Base-by-base conservation (phyloP, 2,888 invertebrate genomes). In the Rhodophaea formosa region DNA sequence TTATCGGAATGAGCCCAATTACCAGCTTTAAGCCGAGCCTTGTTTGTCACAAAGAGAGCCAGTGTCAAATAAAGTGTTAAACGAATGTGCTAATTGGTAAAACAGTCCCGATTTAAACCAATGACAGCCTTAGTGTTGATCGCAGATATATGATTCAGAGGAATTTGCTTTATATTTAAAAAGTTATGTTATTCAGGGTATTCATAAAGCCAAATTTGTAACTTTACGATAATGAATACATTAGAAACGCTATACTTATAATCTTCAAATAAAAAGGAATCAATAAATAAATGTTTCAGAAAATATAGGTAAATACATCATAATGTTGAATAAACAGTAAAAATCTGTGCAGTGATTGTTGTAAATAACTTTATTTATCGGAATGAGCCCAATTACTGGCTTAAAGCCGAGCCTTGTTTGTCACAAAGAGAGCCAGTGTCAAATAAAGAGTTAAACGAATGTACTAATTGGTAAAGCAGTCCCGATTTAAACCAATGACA, bases 381-480 rank as follows among this genome's bases (percentile, higher is more conserved):
- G 8, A 39, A 51, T 32, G 35, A 14, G 10, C 23, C 51, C 51
- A 51, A 51, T 51, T 51, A 51, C 23, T 35, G 15, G 30, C 35
- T 12, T n/a, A n/a, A 17, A 46, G 1, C 46, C 17, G 17, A n/a
- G n/a, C 46, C 6, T 47, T 44, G 29, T 43, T 35, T 42, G 56
- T 15, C 53, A 47, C 42, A 53, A 59, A 56, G 29, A 53, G 56
- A 23, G 23, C 23, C 5, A 23, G 23, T 54, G 53, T 49, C 49
- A 51, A 39, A 44, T 51, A 59, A 54, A 59, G 45, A 54, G 16
- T 49, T 29, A 39, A 57, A 47, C 29, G 44, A 45, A 52, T 44
- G 35, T 15, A 32, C 47, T 35, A 43, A 53, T 47, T 51, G 51
- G 53, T 58, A 45, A 63, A 57, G 62, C 53, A 54, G 54, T 59